phyloP scores from a whole-genome alignment of 2,113 vertebrate genomes.

The Saguinus midas region DNA sequence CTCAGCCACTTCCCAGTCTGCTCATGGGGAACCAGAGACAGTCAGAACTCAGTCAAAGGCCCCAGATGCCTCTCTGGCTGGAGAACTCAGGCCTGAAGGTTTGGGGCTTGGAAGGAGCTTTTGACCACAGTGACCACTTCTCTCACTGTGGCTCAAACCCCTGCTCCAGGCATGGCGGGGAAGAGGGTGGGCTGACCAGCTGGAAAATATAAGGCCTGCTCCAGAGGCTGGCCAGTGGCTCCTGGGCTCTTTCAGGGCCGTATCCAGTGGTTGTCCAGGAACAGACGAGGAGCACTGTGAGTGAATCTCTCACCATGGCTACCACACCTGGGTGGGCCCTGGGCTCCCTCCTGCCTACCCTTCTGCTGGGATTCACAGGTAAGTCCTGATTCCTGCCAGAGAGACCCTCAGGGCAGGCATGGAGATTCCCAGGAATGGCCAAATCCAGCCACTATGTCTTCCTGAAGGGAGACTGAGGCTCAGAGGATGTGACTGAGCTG shows the following conservation, averaged over 20 bases:
- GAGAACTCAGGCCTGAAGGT: not conserved
- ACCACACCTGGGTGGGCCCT: not conserved
- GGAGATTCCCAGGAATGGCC: not conserved
- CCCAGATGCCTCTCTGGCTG: not conserved
- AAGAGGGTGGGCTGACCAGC: not conserved
- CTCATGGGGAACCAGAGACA: not conserved
- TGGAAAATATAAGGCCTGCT: not conserved
- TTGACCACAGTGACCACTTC: constrained; percentile 45
- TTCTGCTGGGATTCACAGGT: constrained; percentile 55
- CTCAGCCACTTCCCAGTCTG: not conserved
- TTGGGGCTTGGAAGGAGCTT: not conserved
- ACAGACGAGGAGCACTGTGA: fast-evolving
- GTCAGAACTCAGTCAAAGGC: not conserved
- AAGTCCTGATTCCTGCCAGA: not conserved
- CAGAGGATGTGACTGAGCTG: fast-evolving
- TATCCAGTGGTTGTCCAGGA: not conserved
- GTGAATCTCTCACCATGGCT: not conserved
- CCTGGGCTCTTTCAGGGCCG: not conserved
- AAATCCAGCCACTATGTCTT: not conserved
- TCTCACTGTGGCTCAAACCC: not conserved
- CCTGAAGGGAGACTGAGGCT: not conserved
- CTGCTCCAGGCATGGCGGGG: not conserved
- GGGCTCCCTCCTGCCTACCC: not conserved
- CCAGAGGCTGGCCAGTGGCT: not conserved
- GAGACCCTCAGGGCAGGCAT: not conserved